Evolutionary conservation across 2,113 vertebrate genomes (phyloP).

Genomic region (Neolamprologus caudopunctatus): DNA sequence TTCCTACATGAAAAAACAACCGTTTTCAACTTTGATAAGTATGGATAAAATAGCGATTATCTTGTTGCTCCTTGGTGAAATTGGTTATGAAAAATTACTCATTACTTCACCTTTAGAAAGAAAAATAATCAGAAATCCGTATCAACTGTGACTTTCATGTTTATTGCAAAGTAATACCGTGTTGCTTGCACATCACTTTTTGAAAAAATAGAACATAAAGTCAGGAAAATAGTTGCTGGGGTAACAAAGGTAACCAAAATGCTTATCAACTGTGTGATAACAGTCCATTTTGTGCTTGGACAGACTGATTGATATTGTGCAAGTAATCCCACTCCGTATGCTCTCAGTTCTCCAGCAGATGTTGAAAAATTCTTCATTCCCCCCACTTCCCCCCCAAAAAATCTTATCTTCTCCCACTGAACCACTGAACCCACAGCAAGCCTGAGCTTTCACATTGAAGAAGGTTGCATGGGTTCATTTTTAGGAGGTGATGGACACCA

Average conservation of each 20-base stretch:
- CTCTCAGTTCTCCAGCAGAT: background rate
- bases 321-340: background rate
- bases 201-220: background rate
- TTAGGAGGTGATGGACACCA: conserved; percentile 78
- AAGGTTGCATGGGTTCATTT: background rate
- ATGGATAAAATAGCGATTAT: background rate
- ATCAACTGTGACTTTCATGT: background rate
- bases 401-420: background rate
- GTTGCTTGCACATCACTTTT: background rate
- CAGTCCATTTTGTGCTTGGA: background rate
- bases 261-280: background rate
- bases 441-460: background rate
- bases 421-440: background rate
- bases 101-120: background rate
- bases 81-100: background rate
- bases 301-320: background rate
- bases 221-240: background rate
- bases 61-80: background rate
- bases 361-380: background rate
- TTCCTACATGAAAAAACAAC: background rate
- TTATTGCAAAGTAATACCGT: background rate
- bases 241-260: background rate
- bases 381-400: rapidly evolving
- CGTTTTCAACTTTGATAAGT: rapidly evolving
- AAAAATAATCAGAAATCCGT: background rate